These are phyloP conservation scores for Digitonthophagus gazella DNA, from an alignment of 2,888 invertebrate genomes.

Conservation along the genomic window DNA sequence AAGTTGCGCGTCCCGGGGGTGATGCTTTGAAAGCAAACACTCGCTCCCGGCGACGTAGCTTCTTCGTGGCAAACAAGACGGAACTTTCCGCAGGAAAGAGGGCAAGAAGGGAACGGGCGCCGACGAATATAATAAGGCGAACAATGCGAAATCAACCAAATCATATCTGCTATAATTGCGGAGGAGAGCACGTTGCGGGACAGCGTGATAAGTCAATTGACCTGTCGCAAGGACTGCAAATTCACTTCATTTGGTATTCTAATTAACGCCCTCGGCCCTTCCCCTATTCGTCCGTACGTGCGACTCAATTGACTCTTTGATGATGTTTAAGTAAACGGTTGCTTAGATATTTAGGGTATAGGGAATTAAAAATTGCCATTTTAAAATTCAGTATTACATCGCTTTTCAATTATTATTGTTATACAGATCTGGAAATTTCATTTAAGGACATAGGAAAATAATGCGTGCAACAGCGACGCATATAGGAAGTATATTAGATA, in stretches of 20 bases:
- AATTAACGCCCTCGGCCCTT: conserved; percentile 31
- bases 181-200: conserved; percentile 29
- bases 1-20: conserved; percentile 14
- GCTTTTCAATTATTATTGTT: too few species aligned
- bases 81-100: conserved; percentile 3
- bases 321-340: conserved; percentile 35
- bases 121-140: conserved; percentile 37
- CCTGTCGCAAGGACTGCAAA: conserved; percentile 26
- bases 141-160: conserved; percentile 41
- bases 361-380: neutral
- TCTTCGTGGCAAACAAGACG: conserved; percentile 6
- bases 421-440: too few species aligned
- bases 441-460: too few species aligned
- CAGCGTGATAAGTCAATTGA: conserved; percentile 32
- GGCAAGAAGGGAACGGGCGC: conserved; percentile 8
- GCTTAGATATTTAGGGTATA: conserved; percentile 5
- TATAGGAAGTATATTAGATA: too few species aligned
- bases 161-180: conserved; percentile 37
- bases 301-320: conserved; percentile 33
- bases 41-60: conserved; percentile 9
- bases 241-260: conserved; percentile 35
- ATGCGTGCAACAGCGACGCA: too few species aligned
- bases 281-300: conserved; percentile 21
- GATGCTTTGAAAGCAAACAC: neutral
- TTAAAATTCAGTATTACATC: too few species aligned